Evolutionary conservation across 2,888 invertebrate genomes (phyloP), one percentile per base, ranked within the genome.

Genomic region (Drosophila nr. fundita): DNA sequence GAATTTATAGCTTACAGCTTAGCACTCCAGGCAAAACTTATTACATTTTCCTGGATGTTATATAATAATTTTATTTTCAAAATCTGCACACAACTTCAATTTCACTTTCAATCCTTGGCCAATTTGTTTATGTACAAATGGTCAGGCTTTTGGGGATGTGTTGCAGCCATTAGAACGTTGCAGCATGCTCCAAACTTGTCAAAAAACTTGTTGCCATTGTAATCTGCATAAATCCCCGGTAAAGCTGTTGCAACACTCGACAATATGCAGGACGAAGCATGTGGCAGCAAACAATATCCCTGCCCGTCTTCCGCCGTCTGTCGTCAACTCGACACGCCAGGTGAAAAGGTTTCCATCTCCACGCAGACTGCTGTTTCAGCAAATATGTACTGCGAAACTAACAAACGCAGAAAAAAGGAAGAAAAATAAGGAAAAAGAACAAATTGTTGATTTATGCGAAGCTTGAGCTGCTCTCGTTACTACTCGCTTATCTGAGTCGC

Each of bases 151-250:
- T 18, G 2, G 30, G 34, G 1, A n/a, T 36, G 67, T 45, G n/a
- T 48, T 30, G 36, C 53, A 30, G 27, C 45, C 45, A 45, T 66
- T 66, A 45, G 36, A 45, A 15, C 29, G 40, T 42, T 62, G 58
- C 53, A 49, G 48, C 54, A 64, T 64, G 54, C 58, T 48, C 42
- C 57, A 63, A 68, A 50, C 60, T 66, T 59, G 55, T 40, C 50
- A 60, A 82, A 60, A 82, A 82, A 82, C 82, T 78, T 71, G 71
- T 71, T 73, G 70, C 69, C 73, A 54, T 48, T 54, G 52, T 70
- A 75, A 85, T 85, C 88, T 82, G 77, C 73, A 82, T 88, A 86
- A 82, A 77, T 76, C 77, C 77, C 53, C 68, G 61, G 66, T 69
- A 82, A 77, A 77, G 65, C 83, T 79, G 63, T 60, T 72, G 65